Evolutionary conservation across 2,113 vertebrate species (phyloP).

Genomic region (Dendropsophus ebraccatus): DNA sequence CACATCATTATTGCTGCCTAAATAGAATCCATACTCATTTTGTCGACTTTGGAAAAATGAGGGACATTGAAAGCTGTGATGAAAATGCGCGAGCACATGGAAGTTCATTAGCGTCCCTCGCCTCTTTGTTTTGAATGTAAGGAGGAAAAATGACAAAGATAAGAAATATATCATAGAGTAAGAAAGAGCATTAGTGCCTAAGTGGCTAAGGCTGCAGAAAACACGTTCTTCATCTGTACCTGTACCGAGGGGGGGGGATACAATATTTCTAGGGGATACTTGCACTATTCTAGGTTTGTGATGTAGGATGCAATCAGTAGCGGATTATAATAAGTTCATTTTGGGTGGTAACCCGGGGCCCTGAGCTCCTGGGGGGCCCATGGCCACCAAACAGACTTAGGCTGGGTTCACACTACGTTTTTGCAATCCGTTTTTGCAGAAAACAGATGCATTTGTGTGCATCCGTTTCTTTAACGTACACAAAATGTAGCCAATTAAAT

Average conservation of each 20-base stretch:
- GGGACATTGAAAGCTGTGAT: slow-evolving; percentile 7
- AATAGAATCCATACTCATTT: slow-evolving; percentile 48
- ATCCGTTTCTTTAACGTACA: too few relatives aligned
- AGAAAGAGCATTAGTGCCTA: not conserved
- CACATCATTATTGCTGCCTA: slow-evolving; percentile 50
- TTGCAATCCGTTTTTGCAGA: too few relatives aligned
- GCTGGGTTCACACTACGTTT: too few relatives aligned
- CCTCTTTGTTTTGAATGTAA: slow-evolving; percentile 14
- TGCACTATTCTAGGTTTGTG: not conserved
- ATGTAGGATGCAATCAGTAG: too few relatives aligned
- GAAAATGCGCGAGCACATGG: not conserved
- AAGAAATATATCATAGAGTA: not conserved
- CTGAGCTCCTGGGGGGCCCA: too few relatives aligned
- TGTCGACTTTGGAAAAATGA: slow-evolving; percentile 30
- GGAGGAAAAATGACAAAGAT: not conserved
- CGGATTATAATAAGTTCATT: too few relatives aligned
- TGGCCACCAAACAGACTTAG: too few relatives aligned
- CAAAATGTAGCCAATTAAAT: too few relatives aligned
- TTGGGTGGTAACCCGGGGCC: too few relatives aligned
- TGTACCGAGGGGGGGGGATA: not conserved
- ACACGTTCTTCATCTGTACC: not conserved
- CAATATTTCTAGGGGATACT: not conserved
- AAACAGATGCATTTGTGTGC: too few relatives aligned
- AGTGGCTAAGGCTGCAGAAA: not conserved
- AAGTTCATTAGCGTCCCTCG: slow-evolving; percentile 15